Base-by-base conservation (phyloP, 1,140 invertebrate genomes). In the Drosophila nannoptera region DNA sequence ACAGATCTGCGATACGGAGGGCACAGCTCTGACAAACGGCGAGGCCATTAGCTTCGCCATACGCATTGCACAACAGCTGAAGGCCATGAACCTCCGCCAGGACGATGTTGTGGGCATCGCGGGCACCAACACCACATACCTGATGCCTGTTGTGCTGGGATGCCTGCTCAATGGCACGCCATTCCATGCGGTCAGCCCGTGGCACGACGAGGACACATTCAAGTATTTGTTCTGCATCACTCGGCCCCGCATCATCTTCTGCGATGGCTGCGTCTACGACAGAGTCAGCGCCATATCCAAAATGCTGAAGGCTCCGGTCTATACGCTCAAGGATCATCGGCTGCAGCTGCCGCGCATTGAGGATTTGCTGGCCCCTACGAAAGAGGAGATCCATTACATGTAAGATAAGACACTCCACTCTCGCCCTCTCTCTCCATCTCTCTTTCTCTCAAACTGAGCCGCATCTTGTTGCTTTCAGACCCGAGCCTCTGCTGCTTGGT, bases 41-140 rank as follows among this genome's bases (percentile, higher is more conserved):
- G 87, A 89, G 53, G 87, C 87, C 35, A 83, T 88, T 12, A 84
- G 74, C 43, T 87, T 89, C 67, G 87, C 69, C 56, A 87, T 89
- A 43, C 81, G 87, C 16, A 83, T 88, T 50, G 87, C 87, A 12
- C 87, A 88, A 58, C 75, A 89, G 11, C 59, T 89, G n/a, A 73
- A 83, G 53, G 61, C 74, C 0, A 40, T 87, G 60, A 71, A 77
- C 0, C 53, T 89, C 31, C 71, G 81, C n/a, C 84, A 87, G 53
- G 84, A 83, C 45, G 84, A 88, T 60, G 84, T 89, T n/a, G 82
- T 89, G 12, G 87, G 87, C 16, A 87, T 89, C 50, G 73, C 71
- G 0, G 87, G 70, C 1, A 73, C 69, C 7, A 89, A 89, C 38
- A 84, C 84, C 36, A 87, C 87, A 1, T 89, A 88, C 52, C 54